phyloP scores from a whole-genome alignment of 35 echinoderm and acorn worm genomes.

The Ophioderma brevispina region DNA sequence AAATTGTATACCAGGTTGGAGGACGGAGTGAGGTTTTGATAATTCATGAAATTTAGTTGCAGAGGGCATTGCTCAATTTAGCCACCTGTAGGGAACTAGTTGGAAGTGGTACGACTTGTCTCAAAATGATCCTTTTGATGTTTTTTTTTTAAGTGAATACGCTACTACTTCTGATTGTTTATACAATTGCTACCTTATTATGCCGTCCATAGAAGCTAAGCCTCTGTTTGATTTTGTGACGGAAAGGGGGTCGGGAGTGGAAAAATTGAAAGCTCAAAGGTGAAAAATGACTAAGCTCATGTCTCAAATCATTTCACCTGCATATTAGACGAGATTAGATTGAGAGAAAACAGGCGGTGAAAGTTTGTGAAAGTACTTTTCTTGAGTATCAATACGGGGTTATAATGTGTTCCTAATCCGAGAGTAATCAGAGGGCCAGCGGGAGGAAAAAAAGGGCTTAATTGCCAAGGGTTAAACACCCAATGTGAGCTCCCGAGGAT shows the following conservation, averaged over 20 bases:
- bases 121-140: too few species aligned
- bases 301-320: not conserved
- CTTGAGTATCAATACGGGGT: not conserved
- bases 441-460: constrained; percentile 1
- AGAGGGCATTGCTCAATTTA: too few species aligned
- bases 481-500: not conserved
- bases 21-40: too few species aligned
- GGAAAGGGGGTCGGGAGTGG: not conserved
- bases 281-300: not conserved
- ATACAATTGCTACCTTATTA: too few species aligned
- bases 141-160: too few species aligned
- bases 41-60: too few species aligned
- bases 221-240: not conserved
- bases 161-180: too few species aligned
- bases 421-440: not conserved
- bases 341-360: not conserved
- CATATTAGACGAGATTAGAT: not conserved
- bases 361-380: not conserved
- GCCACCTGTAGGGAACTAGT: too few species aligned
- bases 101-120: too few species aligned
- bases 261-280: not conserved
- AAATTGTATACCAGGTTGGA: too few species aligned
- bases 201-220: too few species aligned
- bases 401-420: not conserved
- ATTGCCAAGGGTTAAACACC: constrained; percentile 8